Percentiles rank a stretch among this genome's conserved stretches.
Conservation (phyloP, 92 coral and sea anemone genomes). For the Paragorgia papillata region DNA sequence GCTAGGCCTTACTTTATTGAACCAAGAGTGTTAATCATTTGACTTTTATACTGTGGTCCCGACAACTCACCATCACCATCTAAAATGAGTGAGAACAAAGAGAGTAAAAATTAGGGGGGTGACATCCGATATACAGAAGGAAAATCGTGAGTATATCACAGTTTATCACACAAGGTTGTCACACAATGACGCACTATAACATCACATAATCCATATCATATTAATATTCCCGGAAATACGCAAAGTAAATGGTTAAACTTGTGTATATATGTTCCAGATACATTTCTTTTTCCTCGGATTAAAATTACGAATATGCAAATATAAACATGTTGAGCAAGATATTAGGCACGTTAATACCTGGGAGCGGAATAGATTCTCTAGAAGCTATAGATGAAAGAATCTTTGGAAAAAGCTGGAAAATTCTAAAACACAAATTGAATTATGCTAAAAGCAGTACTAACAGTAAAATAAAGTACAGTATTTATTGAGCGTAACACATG, state of each 20-base stretch:
- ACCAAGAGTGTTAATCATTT: constrained; percentile 83
- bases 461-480: no score
- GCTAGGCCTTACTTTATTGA: constrained; percentile 87
- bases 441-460: no score
- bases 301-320: no score
- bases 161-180: no score
- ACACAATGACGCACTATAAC: no score
- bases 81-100: not conserved
- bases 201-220: no score
- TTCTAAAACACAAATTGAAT: constrained; percentile 42
- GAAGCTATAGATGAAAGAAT: constrained; percentile 85
- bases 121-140: no score
- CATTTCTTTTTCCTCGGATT: no score
- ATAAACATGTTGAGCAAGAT: not conserved
- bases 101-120: no score
- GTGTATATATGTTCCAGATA: not conserved
- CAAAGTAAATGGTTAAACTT: not conserved
- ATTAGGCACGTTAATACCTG: constrained; percentile 65
- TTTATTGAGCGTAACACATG: no score
- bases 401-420: constrained; percentile 86
- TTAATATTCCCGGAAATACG: no score
- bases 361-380: constrained; percentile 82
- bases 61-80: constrained; percentile 89
- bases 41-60: constrained; percentile 86
- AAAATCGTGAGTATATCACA: no score